phyloP scores from a whole-genome alignment of 2,888 invertebrate genomes.

The Drosophila emarginata region DNA sequence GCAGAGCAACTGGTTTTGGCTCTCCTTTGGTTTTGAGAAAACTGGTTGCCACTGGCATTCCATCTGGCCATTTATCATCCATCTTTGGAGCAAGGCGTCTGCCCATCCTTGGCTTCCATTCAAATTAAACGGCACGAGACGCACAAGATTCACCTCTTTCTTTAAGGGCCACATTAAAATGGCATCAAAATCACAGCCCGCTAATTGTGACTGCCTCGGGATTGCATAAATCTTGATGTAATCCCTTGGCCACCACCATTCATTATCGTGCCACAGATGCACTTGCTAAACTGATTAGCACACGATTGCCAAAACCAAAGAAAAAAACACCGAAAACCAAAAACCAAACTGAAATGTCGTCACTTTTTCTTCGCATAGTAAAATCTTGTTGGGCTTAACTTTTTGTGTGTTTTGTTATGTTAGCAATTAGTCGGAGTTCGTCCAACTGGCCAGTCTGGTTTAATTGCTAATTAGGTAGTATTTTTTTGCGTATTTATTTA shows the following conservation, averaged over 20 bases:
- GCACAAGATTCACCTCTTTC: conserved; percentile 7
- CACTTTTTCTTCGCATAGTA: no score
- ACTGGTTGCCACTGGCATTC: conserved; percentile 68
- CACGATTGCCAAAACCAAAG: conserved; percentile 33
- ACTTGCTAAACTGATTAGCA: conserved; percentile 57
- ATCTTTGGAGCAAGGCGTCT: conserved; percentile 48
- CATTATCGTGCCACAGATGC: conserved; percentile 10
- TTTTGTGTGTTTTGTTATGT: not conserved
- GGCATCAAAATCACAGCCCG: conserved; percentile 50
- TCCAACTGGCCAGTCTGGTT: not conserved
- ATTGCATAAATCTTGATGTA: conserved; percentile 16
- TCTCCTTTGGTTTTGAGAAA: conserved; percentile 35
- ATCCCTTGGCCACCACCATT: not conserved
- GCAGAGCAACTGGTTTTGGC: conserved; percentile 19
- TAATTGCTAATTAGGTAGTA: conserved; percentile 24
- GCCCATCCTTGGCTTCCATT: conserved; percentile 16
- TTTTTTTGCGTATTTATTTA: conserved; percentile 13
- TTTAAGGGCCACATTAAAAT: conserved; percentile 35
- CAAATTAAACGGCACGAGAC: conserved; percentile 8
- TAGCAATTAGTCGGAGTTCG: not conserved
- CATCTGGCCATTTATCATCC: conserved; percentile 65
- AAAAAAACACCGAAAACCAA: not conserved
- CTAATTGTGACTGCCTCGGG: conserved; percentile 47
- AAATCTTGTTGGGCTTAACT: no score
- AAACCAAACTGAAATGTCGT: not conserved